Percentiles rank a stretch among this genome's conserved stretches.
phyloP scores from a whole-genome alignment of 2,113 vertebrate species.

The Camelus bactrianus region DNA sequence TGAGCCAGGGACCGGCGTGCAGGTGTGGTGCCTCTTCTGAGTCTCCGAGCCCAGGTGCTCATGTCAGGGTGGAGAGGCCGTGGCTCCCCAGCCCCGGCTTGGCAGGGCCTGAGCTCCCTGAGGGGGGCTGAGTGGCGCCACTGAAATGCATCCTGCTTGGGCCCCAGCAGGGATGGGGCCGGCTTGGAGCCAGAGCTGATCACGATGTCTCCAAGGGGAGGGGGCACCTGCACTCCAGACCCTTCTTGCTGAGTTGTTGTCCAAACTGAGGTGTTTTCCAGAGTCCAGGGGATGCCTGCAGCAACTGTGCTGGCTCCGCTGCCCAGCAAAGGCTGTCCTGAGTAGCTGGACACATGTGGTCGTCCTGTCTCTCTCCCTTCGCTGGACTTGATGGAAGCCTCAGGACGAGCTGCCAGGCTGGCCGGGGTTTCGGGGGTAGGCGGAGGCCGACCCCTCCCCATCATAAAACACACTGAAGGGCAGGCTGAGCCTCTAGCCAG shows the following conservation, averaged over 20 bases:
- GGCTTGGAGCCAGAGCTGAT: not conserved
- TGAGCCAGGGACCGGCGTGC: not conserved
- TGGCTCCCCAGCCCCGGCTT: not conserved
- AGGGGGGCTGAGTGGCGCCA: not conserved
- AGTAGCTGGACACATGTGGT: not conserved
- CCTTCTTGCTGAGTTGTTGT: not conserved
- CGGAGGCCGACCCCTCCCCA: not conserved
- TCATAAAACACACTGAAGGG: not conserved
- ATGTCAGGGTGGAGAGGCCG: not conserved
- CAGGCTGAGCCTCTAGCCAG: not conserved
- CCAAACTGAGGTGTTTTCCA: too few relatives aligned
- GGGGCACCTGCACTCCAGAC: not conserved
- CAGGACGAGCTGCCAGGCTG: not conserved
- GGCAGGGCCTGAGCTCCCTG: not conserved
- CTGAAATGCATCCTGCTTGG: not conserved
- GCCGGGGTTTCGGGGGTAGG: not conserved
- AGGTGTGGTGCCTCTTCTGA: not conserved
- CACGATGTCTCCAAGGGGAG: accelerated
- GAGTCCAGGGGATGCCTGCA: accelerated
- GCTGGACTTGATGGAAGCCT: not conserved
- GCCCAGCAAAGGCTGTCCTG: not conserved
- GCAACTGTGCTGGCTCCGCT: not conserved
- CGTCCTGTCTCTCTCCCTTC: not conserved
- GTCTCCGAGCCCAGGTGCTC: not conserved
- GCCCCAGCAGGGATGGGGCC: not conserved